Evolutionary conservation across 35 echinoderm and acorn worm genomes (phyloP), one percentile per base, ranked within the genome.

Genomic region (Lytechinus pictus): DNA sequence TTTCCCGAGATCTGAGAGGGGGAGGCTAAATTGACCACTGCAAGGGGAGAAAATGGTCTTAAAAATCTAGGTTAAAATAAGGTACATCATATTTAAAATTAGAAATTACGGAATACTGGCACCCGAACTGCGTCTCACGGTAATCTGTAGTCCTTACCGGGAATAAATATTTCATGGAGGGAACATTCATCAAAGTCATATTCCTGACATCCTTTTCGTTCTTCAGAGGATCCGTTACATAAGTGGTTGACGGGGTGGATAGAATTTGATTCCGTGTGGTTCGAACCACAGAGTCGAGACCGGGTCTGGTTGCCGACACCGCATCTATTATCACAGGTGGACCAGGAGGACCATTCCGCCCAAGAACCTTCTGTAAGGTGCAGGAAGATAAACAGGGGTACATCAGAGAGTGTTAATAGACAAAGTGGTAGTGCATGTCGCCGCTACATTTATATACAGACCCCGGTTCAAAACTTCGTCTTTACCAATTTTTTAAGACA

Each of bases 111-210:
- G 8, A 19, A 24, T 24, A 79, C 66, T 5, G 66, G 21, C 16
- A 79, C 66, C 66, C 66, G n/a, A 5, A 8, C n/a, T 79, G 66
- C 6, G 21, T 79, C 66, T 79, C 21, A 24, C 16, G n/a, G 19
- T 79, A 79, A n/a, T 0, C 24, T 24, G n/a, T 4, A 79, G 16
- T 54, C 52, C 88, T 52, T 52, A 90, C 92, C 92, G 4, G 92
- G 53, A 54, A 93, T 27, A 57, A 93, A 93, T 24, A 93, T 57
- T 3, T 93, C 92, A 54, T 93, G 92, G 8, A 93, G 54, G 9
- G 53, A 55, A 11, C 92, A 93, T 28, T 55, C 54, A 57, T 93
- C 92, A 54, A 93, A 93, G 54, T 93, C 92, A 55, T 93, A 93
- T 54, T 93, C 53, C 9, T 19, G 52, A 54, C 92, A 93, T 3